phyloP scores from a whole-genome alignment of 2,113 vertebrate genomes.

The Vulpes vulpes region DNA sequence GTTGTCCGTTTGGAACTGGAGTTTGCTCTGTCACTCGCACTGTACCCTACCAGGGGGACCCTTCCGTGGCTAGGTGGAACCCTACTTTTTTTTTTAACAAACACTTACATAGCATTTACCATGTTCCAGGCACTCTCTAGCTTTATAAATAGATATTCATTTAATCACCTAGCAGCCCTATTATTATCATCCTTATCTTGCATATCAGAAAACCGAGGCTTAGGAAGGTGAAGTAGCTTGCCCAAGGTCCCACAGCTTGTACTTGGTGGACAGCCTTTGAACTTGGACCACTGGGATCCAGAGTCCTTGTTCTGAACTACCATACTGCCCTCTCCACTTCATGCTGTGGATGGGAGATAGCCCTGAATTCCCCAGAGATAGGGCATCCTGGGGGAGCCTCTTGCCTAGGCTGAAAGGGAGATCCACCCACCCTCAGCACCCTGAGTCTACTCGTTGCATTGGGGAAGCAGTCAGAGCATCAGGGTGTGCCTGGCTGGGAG shows the following conservation, averaged over 20 bases:
- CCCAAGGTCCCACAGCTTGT: not conserved
- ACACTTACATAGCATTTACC: conserved; percentile 10
- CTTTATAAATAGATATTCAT: not conserved
- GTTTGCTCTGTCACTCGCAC: conserved; percentile 17
- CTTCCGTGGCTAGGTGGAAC: not conserved
- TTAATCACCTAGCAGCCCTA: not conserved
- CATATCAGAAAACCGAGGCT: not conserved
- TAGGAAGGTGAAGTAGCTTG: not conserved
- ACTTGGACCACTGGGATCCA: not conserved
- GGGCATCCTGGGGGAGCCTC: not conserved
- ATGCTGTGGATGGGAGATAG: not conserved
- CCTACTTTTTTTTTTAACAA: conserved; percentile 11
- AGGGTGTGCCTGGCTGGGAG: not conserved
- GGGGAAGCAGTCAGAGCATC: not conserved
- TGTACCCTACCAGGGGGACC: not conserved
- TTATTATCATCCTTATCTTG: not conserved
- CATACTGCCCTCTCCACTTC: not conserved
- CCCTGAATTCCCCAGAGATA: not conserved
- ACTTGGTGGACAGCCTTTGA: conserved; percentile 25
- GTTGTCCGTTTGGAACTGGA: not conserved
- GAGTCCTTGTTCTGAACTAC: not conserved
- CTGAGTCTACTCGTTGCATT: not conserved
- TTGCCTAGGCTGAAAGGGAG: not conserved
- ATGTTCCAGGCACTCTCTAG: not conserved
- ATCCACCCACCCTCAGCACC: not conserved